Percentiles rank a stretch among this genome's conserved stretches.
Evolutionary conservation across 1,140 invertebrate genomes (phyloP).

Genomic region (Zeugodacus cucurbitae): DNA sequence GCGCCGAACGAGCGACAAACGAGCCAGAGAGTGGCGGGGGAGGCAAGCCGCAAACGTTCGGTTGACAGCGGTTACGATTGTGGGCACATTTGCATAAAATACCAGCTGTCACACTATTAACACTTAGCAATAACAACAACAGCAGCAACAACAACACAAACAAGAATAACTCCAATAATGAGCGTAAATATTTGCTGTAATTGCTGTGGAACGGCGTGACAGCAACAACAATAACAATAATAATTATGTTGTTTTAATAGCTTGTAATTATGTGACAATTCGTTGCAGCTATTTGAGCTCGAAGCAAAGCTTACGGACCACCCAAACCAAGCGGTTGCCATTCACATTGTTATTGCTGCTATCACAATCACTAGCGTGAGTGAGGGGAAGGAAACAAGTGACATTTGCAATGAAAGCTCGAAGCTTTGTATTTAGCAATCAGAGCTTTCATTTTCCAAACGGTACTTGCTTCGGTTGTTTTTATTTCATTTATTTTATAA

Average conservation of each 20-base stretch:
- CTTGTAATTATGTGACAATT: constrained; percentile 37
- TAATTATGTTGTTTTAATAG: constrained; percentile 35
- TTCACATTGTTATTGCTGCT: neutral
- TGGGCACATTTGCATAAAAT: constrained; percentile 34
- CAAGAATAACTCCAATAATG: neutral
- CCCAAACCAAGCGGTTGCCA: neutral
- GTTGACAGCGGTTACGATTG: neutral
- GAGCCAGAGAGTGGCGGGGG: neutral
- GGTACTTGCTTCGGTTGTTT: neutral
- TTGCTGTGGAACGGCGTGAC: neutral
- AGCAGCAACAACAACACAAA: neutral
- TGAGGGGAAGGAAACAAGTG: neutral
- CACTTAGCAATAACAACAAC: constrained; percentile 17
- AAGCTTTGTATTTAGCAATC: neutral
- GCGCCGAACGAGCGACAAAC: neutral
- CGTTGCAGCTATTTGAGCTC: neutral
- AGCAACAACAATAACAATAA: neutral
- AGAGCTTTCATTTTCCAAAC: neutral
- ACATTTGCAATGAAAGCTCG: neutral
- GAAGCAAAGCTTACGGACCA: neutral
- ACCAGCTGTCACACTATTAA: constrained; percentile 30
- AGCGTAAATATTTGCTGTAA: constrained; percentile 10
- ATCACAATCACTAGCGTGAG: neutral
- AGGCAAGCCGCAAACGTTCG: neutral
- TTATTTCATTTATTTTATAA: neutral